These are phyloP conservation scores for Arnoldichthys spilopterus DNA, from an alignment of 2,797 vertebrate species.

Conservation along the genomic window DNA sequence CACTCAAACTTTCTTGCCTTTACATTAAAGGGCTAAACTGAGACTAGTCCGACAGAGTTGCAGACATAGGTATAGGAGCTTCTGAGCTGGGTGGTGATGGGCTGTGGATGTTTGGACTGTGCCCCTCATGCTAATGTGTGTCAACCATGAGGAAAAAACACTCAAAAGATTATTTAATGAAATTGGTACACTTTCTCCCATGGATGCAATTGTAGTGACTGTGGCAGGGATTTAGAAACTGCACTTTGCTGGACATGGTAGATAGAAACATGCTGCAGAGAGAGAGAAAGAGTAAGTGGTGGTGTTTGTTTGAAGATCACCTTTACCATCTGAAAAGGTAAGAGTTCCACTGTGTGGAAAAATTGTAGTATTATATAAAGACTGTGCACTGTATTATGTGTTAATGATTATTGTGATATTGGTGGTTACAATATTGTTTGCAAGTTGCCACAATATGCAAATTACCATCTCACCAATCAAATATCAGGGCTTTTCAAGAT, in stretches of 20 bases:
- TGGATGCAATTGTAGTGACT: conserved; percentile 36
- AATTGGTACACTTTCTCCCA: conserved; percentile 35
- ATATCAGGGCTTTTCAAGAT: neutral
- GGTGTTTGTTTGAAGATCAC: conserved; percentile 39
- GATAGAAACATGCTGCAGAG: conserved; percentile 27
- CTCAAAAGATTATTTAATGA: conserved; percentile 33
- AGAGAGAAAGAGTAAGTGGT: conserved; percentile 19
- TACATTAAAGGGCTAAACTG: neutral
- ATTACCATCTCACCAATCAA: too few relatives aligned
- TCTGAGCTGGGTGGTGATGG: neutral
- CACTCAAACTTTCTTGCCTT: too few relatives aligned
- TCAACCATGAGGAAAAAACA: conserved; percentile 6
- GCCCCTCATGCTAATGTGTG: conserved; percentile 35
- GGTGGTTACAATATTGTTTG: too few relatives aligned
- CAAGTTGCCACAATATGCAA: too few relatives aligned
- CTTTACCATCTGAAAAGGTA: conserved; percentile 32
- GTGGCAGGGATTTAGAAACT: conserved; percentile 43
- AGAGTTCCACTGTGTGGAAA: neutral
- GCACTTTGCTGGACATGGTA: conserved; percentile 32
- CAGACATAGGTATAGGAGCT: conserved; percentile 11
- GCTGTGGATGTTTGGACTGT: conserved; percentile 3
- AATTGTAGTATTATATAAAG: too few relatives aligned
- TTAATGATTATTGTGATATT: too few relatives aligned
- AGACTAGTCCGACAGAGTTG: neutral
- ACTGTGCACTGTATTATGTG: too few relatives aligned